phyloP scores from a whole-genome alignment of 2,797 vertebrate genomes.

The Perdix hodgsoniae region DNA sequence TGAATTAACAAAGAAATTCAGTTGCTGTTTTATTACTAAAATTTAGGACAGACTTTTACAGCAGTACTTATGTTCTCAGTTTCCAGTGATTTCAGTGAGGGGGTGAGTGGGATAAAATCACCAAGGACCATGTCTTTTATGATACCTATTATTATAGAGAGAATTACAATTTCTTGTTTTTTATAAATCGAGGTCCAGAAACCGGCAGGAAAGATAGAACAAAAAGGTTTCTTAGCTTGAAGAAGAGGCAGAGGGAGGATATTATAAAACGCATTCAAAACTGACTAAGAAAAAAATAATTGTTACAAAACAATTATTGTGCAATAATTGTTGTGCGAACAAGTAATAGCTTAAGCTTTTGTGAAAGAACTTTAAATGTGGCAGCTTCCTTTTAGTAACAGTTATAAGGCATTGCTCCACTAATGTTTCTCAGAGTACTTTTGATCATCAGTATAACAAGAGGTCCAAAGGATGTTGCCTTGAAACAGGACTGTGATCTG shows the following conservation, averaged over 20 bases:
- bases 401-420: not conserved
- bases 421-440: not conserved
- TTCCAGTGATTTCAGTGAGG: not conserved
- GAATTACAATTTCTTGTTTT: not conserved
- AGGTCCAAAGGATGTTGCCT: not conserved
- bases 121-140: not conserved
- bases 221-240: not conserved
- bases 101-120: accelerated
- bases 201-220: not conserved
- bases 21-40: not conserved
- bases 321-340: not conserved
- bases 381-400: not conserved
- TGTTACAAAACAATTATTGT: not conserved
- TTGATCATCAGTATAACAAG: not conserved
- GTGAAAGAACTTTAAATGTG: not conserved
- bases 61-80: not conserved
- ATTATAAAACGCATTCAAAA: not conserved
- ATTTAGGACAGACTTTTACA: not conserved
- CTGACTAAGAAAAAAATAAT: not conserved
- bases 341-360: not conserved
- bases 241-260: not conserved
- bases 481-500: not conserved
- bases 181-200: not conserved
- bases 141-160: not conserved
- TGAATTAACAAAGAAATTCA: not conserved